These are phyloP conservation scores for Grallaria varia DNA, from an alignment of 2,113 vertebrate genomes.

Conservation along the genomic window DNA sequence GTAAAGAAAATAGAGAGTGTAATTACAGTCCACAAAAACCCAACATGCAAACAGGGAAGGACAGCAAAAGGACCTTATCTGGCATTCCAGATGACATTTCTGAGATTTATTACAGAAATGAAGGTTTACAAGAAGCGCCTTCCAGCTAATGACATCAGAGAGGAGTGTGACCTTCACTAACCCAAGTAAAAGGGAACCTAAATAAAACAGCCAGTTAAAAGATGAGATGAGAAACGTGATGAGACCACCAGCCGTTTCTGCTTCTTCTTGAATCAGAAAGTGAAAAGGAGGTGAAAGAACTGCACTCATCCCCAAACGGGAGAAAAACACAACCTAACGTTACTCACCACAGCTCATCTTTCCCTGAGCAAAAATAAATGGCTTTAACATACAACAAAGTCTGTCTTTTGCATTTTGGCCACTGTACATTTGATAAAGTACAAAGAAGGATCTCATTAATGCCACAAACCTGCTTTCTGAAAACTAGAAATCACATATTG, in stretches of 20 bases:
- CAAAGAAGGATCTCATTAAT: neutral
- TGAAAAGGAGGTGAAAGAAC: neutral
- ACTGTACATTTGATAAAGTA: neutral
- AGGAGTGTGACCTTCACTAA: neutral
- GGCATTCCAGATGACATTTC: neutral
- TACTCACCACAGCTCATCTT: neutral
- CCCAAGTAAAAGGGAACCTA: neutral
- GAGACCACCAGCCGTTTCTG: neutral
- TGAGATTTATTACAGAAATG: neutral
- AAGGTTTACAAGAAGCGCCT: neutral
- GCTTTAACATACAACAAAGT: neutral
- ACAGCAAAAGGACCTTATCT: neutral
- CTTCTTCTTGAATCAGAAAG: neutral
- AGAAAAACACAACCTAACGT: fast-evolving
- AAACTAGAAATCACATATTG: neutral
- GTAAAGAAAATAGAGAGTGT: neutral
- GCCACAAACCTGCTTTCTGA: neutral
- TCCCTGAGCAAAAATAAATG: neutral
- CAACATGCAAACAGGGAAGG: neutral
- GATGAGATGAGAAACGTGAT: neutral
- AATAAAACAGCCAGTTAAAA: neutral
- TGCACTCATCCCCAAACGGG: neutral
- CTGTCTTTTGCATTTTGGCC: neutral
- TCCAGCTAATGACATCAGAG: neutral
- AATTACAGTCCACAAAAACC: conserved; percentile 2